Conservation (phyloP, 35 echinoderm and acorn worm genomes). For the Chiridota heheva region DNA sequence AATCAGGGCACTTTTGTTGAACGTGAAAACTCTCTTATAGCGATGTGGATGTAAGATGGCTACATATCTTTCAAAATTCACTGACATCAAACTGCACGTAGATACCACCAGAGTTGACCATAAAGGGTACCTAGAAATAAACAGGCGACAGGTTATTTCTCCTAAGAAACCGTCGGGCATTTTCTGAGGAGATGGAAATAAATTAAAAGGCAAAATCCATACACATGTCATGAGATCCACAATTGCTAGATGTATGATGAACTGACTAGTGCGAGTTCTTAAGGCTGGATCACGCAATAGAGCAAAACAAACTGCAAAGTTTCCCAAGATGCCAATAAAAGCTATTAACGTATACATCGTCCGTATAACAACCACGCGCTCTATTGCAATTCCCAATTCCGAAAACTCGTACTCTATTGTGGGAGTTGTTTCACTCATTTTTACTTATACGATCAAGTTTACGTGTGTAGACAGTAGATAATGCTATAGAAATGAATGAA, state of each 20-base stretch:
- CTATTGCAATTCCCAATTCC: constrained; percentile 24
- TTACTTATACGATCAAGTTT: no score
- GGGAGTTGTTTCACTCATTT: no score
- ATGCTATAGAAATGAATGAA: no score
- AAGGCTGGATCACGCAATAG: constrained; percentile 47
- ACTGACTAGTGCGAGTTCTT: constrained; percentile 44
- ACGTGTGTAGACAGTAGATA: no score
- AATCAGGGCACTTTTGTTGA: background rate
- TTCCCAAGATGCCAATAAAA: constrained; percentile 59
- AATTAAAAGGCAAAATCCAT: constrained; percentile 43
- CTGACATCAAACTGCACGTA: constrained; percentile 40
- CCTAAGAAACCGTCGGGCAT: constrained; percentile 17
- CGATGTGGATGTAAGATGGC: constrained; percentile 55
- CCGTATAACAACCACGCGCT: constrained; percentile 41
- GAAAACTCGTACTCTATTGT: no score
- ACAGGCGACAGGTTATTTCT: constrained; percentile 48
- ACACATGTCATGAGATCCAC: constrained; percentile 45
- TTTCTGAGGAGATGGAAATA: background rate
- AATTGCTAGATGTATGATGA: constrained; percentile 51
- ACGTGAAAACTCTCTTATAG: constrained; percentile 40
- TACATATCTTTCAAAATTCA: constrained; percentile 52
- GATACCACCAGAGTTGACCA: constrained; percentile 53
- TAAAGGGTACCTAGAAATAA: constrained; percentile 25
- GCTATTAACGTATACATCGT: constrained; percentile 40
- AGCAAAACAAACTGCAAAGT: constrained; percentile 60